Percentiles rank a stretch among this genome's conserved stretches.
Evolutionary conservation across 2,888 invertebrate genomes (phyloP).

Genomic region (Hydriomena furcata): DNA sequence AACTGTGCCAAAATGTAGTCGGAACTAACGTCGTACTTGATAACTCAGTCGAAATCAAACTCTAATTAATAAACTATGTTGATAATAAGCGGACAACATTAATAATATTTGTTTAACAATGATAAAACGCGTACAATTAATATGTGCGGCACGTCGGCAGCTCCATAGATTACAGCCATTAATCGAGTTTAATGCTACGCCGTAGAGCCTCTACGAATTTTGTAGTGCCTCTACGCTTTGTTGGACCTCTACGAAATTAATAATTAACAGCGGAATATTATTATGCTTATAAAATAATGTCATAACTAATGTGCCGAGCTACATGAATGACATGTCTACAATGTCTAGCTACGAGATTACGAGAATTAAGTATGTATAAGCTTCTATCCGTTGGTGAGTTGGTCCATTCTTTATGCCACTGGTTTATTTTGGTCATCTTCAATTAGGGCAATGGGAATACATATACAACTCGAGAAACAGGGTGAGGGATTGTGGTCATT

Average conservation of each 20-base stretch:
- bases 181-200: conserved; percentile 28
- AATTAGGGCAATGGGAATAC: too few species aligned
- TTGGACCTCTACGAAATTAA: conserved; percentile 13
- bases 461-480: too few species aligned
- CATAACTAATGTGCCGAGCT: neutral
- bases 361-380: too few species aligned
- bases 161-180: conserved; percentile 13
- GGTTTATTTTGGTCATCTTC: too few species aligned
- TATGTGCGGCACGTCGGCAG: neutral
- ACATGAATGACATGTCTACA: too few species aligned
- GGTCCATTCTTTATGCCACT: too few species aligned
- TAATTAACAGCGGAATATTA: too few species aligned
- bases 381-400: too few species aligned
- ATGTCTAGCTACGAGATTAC: too few species aligned
- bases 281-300: neutral
- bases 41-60: neutral
- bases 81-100: neutral
- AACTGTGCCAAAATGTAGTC: too few species aligned
- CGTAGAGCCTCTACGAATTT: conserved; percentile 23
- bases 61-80: neutral
- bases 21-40: too few species aligned
- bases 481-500: too few species aligned
- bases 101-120: neutral
- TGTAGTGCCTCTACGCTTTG: conserved; percentile 18
- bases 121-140: neutral